Percentiles rank a stretch among this genome's conserved stretches.
phyloP scores from a whole-genome alignment of 2,113 vertebrate species.

The Piliocolobus tephrosceles region DNA sequence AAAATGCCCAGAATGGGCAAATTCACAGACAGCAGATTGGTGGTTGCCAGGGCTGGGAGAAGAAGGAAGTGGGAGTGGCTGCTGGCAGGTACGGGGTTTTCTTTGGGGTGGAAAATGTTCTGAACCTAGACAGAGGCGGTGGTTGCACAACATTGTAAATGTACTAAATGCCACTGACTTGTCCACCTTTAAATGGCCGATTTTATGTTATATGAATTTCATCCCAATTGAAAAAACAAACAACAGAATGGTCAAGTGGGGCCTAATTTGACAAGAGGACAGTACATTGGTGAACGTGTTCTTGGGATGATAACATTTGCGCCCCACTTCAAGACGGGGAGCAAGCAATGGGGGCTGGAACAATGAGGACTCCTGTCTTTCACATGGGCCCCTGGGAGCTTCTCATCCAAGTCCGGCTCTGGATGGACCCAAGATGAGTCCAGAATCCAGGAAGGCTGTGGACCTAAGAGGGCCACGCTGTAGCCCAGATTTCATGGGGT shows the following conservation, averaged over 20 bases:
- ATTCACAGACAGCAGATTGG: background rate
- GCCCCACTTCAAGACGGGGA: background rate
- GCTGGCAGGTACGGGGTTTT: background rate
- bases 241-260: background rate
- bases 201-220: background rate
- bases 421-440: background rate
- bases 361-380: background rate
- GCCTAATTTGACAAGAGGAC: background rate
- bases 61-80: background rate
- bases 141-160: too few species aligned
- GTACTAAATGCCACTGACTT: background rate
- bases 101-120: background rate
- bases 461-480: background rate
- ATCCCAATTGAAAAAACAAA: background rate
- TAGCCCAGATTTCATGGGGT: background rate
- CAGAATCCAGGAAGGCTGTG: background rate
- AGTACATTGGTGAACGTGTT: background rate
- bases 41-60: background rate
- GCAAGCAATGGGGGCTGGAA: too few species aligned
- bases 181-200: background rate
- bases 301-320: background rate
- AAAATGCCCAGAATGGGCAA: background rate
- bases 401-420: background rate
- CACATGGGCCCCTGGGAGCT: background rate
- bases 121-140: too few species aligned